A percentile compares a stretch with the other conserved stretches of the same genome.
These are phyloP conservation scores for Podarcis lilfordi DNA, from an alignment of 2,797 vertebrate species.

Conservation along the genomic window DNA sequence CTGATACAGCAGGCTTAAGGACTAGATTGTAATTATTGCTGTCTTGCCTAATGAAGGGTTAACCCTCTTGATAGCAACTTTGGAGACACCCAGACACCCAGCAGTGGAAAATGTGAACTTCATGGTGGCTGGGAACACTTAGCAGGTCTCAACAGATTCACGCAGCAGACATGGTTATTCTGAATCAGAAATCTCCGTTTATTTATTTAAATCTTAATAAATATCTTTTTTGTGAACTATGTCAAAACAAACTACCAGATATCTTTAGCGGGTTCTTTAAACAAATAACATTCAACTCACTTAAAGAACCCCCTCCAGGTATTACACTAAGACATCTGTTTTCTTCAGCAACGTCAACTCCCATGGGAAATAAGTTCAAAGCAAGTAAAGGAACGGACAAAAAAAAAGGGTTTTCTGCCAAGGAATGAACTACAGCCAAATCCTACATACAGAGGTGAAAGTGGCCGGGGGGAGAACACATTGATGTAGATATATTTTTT, in stretches of 20 bases:
- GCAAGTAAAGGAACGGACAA: slow-evolving; percentile 55
- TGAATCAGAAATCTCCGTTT: slow-evolving; percentile 65
- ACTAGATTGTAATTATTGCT: neutral
- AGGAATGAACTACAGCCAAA: slow-evolving; percentile 61
- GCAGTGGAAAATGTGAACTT: slow-evolving; percentile 35
- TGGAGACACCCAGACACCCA: neutral
- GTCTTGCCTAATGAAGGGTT: slow-evolving; percentile 12
- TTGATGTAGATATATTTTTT: neutral
- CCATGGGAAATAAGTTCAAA: slow-evolving; percentile 76
- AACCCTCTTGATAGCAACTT: neutral
- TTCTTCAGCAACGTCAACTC: slow-evolving; percentile 72
- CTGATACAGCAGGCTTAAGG: neutral
- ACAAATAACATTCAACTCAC: slow-evolving; percentile 70
- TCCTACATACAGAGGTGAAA: slow-evolving; percentile 62
- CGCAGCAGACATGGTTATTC: slow-evolving; percentile 58
- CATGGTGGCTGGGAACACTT: slow-evolving; percentile 51
- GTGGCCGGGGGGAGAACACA: slow-evolving; percentile 10
- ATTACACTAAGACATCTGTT: slow-evolving; percentile 72
- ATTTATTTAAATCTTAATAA: slow-evolving; percentile 72
- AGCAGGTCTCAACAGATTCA: slow-evolving; percentile 70
- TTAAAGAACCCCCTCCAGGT: slow-evolving; percentile 66
- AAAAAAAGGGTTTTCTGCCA: slow-evolving; percentile 62
- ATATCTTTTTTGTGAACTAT: slow-evolving; percentile 64
- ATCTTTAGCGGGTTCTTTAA: slow-evolving; percentile 68
- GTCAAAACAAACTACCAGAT: slow-evolving; percentile 73